phyloP scores from a whole-genome alignment of 2,888 invertebrate species.

The Agriotes lineatus region DNA sequence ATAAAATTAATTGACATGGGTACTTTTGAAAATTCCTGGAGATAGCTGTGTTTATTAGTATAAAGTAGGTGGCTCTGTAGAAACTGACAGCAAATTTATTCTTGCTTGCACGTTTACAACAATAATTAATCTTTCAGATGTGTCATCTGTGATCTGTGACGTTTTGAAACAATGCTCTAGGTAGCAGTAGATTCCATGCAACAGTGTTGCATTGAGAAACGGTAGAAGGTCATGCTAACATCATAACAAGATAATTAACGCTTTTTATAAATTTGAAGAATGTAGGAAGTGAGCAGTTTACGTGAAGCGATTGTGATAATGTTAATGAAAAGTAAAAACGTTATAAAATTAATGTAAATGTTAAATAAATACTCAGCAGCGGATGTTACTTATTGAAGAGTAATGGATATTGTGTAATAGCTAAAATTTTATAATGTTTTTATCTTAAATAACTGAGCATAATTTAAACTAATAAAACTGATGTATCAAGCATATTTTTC shows the following conservation, averaged over 20 bases:
- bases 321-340: background rate
- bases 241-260: constrained; percentile 14
- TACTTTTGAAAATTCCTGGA: no score
- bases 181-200: background rate
- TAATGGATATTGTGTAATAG: no score
- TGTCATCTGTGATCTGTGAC: constrained; percentile 1
- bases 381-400: no score
- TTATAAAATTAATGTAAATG: no score
- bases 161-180: constrained; percentile 3
- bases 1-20: no score
- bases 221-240: no score
- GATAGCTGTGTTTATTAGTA: no score
- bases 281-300: background rate
- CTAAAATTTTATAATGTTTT: no score
- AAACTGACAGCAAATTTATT: constrained; percentile 3
- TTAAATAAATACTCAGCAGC: no score
- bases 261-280: background rate
- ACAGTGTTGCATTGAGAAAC: background rate
- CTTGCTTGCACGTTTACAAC: background rate
- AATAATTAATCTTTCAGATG: background rate
- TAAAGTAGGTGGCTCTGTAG: background rate
- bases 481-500: no score
- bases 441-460: no score
- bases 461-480: no score
- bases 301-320: background rate